Conservation (phyloP, 2,888 invertebrate genomes). For the Conomelus anceps region DNA sequence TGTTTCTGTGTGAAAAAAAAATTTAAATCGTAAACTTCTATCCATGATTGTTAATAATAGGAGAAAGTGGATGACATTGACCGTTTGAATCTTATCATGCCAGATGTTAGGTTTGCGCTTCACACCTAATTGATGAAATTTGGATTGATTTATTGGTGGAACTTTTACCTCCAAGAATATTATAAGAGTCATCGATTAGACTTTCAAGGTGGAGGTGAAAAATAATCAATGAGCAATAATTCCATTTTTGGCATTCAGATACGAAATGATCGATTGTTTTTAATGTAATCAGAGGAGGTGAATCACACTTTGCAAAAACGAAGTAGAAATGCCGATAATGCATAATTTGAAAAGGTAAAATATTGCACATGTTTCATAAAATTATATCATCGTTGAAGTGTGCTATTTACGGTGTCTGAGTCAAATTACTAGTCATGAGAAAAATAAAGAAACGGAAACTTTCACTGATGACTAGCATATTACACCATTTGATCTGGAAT, state of each 20-base stretch:
- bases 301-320: background rate
- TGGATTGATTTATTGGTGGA: too few species aligned
- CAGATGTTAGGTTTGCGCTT: too few species aligned
- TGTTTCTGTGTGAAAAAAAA: too few species aligned
- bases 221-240: background rate
- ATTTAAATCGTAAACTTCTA: too few species aligned
- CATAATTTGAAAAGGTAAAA: background rate
- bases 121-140: too few species aligned
- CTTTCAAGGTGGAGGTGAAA: background rate
- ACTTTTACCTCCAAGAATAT: too few species aligned
- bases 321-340: background rate
- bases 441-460: background rate
- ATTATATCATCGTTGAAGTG: background rate
- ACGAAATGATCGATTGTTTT: background rate
- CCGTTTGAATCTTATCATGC: too few species aligned
- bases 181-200: background rate
- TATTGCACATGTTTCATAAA: background rate
- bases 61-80: too few species aligned
- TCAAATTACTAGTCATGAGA: background rate
- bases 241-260: background rate
- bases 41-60: too few species aligned
- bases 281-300: background rate
- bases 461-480: too few species aligned
- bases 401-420: background rate
- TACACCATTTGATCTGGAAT: too few species aligned